Base-by-base conservation (phyloP, 1,140 invertebrate genomes). In the Doryteuthis pealeii region DNA sequence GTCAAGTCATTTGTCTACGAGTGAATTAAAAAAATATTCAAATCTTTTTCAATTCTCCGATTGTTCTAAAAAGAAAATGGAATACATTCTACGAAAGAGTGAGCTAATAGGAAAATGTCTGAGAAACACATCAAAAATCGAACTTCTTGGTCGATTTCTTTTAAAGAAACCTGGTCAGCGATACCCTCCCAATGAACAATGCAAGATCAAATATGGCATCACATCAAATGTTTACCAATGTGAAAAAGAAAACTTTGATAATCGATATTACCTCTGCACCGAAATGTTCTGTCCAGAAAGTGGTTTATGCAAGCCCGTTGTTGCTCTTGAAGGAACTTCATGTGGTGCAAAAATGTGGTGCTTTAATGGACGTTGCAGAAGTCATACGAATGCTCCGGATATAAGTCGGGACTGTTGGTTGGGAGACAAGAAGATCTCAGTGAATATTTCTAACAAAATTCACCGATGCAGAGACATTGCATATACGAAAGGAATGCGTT, bases 331-430 rank as follows among this genome's bases (percentile, higher is more conserved):
- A 28, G 54, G 54, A 5, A 58, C 54, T n/a, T 58, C 54, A 28
- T 58, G 54, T 58, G 54, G 54, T 22, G 18, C 54, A 18, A 58
- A 58, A 58, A 58, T 58, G 54, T 58, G 54, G 54, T 58, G 54
- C 54, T 1, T 14, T 1, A 58, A n/a, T 5, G 1, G 22, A 3
- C 54, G 26, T 0, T 58, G 54, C 18, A 0, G 18, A 58, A n/a
- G 26, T 28, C 18, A 58, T 1, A 0, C 26, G 0, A 22, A 6
- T 14, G 54, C 54, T 58, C 54, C 54, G 18, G 22, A 58, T 58
- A 22, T 58, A n/a, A 22, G 18, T 28, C 18, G 5, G 18, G 1
- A 58, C 26, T 58, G 54, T 58, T 58, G 54, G 54, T 28, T 58
- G 5, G 54, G 54, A 10, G 18, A 58, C 18, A 58, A 1, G 18